Evolutionary conservation across 2,888 invertebrate species (phyloP).

Genomic region (Macropis europaea): DNA sequence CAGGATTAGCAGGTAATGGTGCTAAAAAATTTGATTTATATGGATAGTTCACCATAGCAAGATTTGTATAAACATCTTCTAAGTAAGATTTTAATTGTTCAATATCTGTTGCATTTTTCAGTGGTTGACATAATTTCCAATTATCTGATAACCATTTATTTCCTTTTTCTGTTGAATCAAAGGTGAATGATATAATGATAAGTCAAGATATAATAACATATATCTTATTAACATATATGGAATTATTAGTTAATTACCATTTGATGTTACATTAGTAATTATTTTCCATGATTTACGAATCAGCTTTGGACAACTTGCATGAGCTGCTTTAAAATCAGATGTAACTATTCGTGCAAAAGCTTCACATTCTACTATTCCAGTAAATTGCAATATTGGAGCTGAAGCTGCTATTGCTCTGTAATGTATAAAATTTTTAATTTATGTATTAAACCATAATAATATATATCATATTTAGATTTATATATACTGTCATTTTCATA

Average conservation of each 20-base stretch:
- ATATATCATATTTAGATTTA: too few relatives aligned
- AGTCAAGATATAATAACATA: not conserved
- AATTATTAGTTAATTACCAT: slow-evolving; percentile 79
- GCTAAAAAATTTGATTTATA: slow-evolving; percentile 91
- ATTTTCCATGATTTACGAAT: slow-evolving; percentile 90
- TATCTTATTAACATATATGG: not conserved
- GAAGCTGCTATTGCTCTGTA: slow-evolving; percentile 93
- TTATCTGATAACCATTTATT: slow-evolving; percentile 85
- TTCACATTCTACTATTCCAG: slow-evolving; percentile 89
- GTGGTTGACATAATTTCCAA: slow-evolving; percentile 89
- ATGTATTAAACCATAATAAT: not conserved
- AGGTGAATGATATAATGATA: not conserved
- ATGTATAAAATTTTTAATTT: slow-evolving; percentile 14
- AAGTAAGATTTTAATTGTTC: slow-evolving; percentile 86
- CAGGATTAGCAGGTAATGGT: slow-evolving; percentile 92
- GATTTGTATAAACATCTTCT: slow-evolving; percentile 86
- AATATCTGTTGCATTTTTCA: slow-evolving; percentile 83
- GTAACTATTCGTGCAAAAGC: slow-evolving; percentile 90
- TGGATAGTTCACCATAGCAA: slow-evolving; percentile 98
- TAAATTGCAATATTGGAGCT: slow-evolving; percentile 94
- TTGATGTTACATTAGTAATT: slow-evolving; percentile 81
- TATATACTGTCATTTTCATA: too few relatives aligned
- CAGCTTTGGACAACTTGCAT: slow-evolving; percentile 84
- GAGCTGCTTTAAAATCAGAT: slow-evolving; percentile 85
- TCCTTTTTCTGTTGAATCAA: slow-evolving; percentile 82